Conservation (phyloP, 2,888 invertebrate species). For the Aporophyla nigra region DNA sequence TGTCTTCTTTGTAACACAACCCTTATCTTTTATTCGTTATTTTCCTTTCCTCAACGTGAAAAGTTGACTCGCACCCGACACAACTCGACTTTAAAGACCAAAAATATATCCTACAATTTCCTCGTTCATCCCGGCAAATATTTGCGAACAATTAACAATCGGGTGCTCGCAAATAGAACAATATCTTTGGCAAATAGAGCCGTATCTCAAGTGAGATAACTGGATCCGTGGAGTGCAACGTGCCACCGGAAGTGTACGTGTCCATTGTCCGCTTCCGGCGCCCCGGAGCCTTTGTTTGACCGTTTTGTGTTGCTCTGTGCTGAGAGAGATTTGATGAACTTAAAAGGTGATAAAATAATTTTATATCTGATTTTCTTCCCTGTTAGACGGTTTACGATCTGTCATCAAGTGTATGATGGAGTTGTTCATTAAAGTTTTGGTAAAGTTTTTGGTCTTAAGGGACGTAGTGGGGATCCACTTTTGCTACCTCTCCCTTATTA, state of each 20-base stretch:
- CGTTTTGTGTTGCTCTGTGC: constrained; percentile 17
- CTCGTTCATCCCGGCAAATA: constrained; percentile 31
- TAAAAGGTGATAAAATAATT: constrained; percentile 32
- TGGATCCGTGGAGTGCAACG: constrained; percentile 49
- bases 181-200: constrained; percentile 63
- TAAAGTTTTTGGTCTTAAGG: background rate
- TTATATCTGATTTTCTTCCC: constrained; percentile 9
- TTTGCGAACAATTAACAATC: constrained; percentile 60
- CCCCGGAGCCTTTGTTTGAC: constrained; percentile 46
- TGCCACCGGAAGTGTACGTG: constrained; percentile 56
- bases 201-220: constrained; percentile 59
- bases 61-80: background rate
- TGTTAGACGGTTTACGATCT: constrained; percentile 14
- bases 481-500: too few species aligned
- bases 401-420: background rate
- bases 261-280: constrained; percentile 58
- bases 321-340: constrained; percentile 30
- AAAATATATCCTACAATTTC: constrained; percentile 34
- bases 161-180: constrained; percentile 55
- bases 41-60: background rate
- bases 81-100: constrained; percentile 23
- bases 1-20: background rate
- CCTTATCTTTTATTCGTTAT: too few species aligned
- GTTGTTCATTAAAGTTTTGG: background rate
- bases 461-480: background rate